These are phyloP conservation scores for Megaceryle alcyon DNA, from an alignment of 2,797 vertebrate genomes.

Conservation along the genomic window DNA sequence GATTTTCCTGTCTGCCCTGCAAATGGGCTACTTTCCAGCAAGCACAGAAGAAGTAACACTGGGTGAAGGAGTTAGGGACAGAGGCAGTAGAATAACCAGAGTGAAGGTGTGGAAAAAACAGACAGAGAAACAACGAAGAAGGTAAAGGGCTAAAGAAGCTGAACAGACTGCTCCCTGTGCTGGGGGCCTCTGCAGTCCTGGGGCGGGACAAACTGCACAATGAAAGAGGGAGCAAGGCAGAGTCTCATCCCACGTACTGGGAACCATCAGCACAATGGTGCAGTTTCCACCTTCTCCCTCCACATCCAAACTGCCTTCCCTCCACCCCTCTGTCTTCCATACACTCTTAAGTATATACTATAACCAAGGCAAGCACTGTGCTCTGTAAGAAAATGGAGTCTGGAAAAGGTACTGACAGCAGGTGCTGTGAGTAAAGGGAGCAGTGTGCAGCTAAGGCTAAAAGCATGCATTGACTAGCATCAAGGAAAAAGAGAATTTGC, in stretches of 20 bases:
- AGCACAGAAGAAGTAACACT: background rate
- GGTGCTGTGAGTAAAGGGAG: background rate
- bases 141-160: background rate
- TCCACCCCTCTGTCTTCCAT: background rate
- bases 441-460: background rate
- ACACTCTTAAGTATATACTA: background rate
- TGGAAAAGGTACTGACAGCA: background rate
- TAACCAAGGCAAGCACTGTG: background rate
- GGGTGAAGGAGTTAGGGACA: background rate
- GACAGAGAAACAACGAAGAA: background rate
- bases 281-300: background rate
- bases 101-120: background rate
- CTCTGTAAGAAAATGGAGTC: background rate
- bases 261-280: background rate
- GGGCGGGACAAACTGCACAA: background rate
- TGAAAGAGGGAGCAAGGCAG: background rate
- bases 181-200: background rate
- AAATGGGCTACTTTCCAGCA: background rate
- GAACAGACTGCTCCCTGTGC: background rate
- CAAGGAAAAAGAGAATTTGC: constrained; percentile 3
- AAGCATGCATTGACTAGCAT: background rate
- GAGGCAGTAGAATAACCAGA: background rate
- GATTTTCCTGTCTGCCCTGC: background rate
- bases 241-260: background rate
- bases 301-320: background rate